Conservation (phyloP, 2,888 invertebrate species). For the Meteorus colon region DNA sequence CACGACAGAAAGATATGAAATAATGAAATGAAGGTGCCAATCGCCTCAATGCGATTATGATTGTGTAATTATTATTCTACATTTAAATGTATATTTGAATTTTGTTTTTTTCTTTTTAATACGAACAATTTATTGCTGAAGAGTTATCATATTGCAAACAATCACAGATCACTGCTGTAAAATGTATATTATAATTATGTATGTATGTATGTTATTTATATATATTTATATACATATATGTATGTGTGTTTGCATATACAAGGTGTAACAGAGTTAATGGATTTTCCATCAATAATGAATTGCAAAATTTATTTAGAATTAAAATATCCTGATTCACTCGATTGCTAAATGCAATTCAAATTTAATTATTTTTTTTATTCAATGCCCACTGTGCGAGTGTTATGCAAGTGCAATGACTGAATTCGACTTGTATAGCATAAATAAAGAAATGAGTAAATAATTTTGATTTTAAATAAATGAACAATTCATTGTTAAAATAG, state of each 20-base stretch:
- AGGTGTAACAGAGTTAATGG: too few relatives aligned
- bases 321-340: too few relatives aligned
- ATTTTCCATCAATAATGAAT: too few relatives aligned
- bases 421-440: too few relatives aligned
- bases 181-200: constrained; percentile 1
- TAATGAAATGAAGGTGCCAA: constrained; percentile 30
- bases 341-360: too few relatives aligned
- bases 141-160: constrained; percentile 1
- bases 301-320: too few relatives aligned
- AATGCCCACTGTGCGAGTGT: background rate
- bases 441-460: too few relatives aligned
- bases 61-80: constrained; percentile 59
- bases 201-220: background rate
- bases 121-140: background rate
- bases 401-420: background rate
- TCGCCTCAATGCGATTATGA: constrained; percentile 14
- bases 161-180: constrained; percentile 34
- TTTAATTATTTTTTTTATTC: too few relatives aligned
- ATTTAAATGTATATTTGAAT: constrained; percentile 54
- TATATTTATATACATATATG: constrained; percentile 3
- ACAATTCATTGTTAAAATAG: too few relatives aligned
- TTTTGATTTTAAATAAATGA: too few relatives aligned
- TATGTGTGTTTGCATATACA: too few relatives aligned
- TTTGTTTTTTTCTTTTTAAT: constrained; percentile 30
- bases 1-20: constrained; percentile 18